These are phyloP conservation scores for Chymomyza amoena DNA, from an alignment of 2,888 invertebrate species.

Conservation along the genomic window DNA sequence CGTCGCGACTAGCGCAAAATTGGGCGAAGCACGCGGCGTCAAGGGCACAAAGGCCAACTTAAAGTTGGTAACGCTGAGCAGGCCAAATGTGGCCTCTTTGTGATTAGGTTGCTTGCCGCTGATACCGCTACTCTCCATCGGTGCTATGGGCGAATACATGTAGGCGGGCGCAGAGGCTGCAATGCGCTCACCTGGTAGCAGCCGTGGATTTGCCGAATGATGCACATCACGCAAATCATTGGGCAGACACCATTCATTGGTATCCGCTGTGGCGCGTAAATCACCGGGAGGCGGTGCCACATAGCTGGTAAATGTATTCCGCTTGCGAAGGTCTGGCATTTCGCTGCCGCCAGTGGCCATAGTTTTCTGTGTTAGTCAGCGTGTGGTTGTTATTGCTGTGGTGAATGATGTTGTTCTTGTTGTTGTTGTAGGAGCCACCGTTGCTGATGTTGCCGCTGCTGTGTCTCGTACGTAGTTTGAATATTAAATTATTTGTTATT, in stretches of 20 bases:
- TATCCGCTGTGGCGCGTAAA: slow-evolving; percentile 51
- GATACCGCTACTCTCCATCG: slow-evolving; percentile 78
- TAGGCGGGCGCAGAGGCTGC: slow-evolving; percentile 92
- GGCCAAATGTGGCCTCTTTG: slow-evolving; percentile 89
- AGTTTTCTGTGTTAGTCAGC: slow-evolving; percentile 2
- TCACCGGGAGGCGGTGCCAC: slow-evolving; percentile 72
- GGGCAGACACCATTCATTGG: slow-evolving; percentile 72
- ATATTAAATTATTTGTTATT: slow-evolving; percentile 60
- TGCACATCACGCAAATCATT: slow-evolving; percentile 72
- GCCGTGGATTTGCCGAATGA: slow-evolving; percentile 60
- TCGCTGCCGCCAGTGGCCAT: slow-evolving; percentile 28
- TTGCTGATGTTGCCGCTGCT: not conserved
- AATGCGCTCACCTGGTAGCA: slow-evolving; percentile 82
- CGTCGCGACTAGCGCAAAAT: not conserved
- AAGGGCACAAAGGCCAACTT: slow-evolving; percentile 91
- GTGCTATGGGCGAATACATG: slow-evolving; percentile 85
- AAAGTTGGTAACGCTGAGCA: slow-evolving; percentile 94
- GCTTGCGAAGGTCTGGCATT: slow-evolving; percentile 64
- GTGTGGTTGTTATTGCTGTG: slow-evolving; percentile 13
- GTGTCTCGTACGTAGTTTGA: slow-evolving; percentile 43
- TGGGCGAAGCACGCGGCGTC: slow-evolving; percentile 33
- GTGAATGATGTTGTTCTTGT: not conserved
- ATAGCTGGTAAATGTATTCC: slow-evolving; percentile 75
- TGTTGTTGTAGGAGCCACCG: not conserved
- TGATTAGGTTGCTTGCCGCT: slow-evolving; percentile 79